These are phyloP conservation scores for Lepidiolamprologus cunningtoni DNA, from an alignment of 2,113 vertebrate species.

Conservation along the genomic window DNA sequence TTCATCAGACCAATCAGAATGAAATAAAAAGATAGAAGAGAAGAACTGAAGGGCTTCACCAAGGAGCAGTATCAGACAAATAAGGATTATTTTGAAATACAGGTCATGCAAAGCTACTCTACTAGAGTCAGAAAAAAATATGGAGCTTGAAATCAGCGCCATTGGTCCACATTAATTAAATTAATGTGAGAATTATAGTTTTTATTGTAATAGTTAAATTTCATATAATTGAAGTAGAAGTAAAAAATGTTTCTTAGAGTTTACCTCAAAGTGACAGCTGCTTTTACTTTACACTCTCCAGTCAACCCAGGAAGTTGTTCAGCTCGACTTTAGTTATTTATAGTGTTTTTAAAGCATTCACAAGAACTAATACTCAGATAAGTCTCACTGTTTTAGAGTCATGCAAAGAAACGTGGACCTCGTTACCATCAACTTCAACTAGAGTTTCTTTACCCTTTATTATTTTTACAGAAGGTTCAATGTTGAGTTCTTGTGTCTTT, in stretches of 20 bases:
- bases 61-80: background rate
- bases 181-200: background rate
- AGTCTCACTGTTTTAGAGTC: background rate
- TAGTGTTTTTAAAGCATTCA: background rate
- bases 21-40: background rate
- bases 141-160: background rate
- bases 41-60: background rate
- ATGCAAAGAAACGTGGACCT: background rate
- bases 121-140: background rate
- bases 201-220: background rate
- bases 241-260: background rate
- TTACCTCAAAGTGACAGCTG: background rate
- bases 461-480: background rate
- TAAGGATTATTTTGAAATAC: background rate
- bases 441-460: background rate
- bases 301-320: background rate
- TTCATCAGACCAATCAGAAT: background rate
- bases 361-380: background rate
- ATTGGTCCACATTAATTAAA: background rate
- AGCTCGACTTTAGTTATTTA: background rate
- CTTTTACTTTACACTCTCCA: background rate
- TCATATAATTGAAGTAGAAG: background rate
- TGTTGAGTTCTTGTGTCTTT: background rate
- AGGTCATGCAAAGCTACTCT: background rate
- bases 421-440: background rate